phyloP scores from a whole-genome alignment of 2,113 vertebrate species.

The Anser brachyrhynchus region DNA sequence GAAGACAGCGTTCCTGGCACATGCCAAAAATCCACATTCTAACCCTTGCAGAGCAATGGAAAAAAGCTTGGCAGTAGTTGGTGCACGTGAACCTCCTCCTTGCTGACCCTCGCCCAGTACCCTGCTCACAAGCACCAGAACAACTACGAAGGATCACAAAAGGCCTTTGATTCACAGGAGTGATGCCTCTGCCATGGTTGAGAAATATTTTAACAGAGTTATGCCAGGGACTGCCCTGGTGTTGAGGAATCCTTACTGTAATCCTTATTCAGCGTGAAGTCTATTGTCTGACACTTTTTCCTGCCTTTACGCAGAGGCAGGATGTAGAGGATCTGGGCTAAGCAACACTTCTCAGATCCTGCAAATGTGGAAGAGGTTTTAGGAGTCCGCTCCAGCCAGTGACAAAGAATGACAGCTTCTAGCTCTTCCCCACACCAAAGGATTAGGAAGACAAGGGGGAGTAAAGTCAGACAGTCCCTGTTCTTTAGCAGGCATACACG shows the following conservation, averaged over 20 bases:
- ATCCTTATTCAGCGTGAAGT: neutral
- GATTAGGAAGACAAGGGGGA: neutral
- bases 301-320: neutral
- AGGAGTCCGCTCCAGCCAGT: neutral
- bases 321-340: neutral
- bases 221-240: neutral
- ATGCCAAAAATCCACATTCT: neutral
- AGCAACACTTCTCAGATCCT: neutral
- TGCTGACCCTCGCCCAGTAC: neutral
- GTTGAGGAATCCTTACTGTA: neutral
- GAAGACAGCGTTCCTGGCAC: neutral
- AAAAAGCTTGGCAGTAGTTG: neutral
- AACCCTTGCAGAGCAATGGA: neutral
- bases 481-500: neutral
- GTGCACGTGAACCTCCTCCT: neutral
- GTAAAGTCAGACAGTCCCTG: neutral
- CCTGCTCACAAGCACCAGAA: neutral
- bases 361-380: neutral
- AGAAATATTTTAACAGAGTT: neutral
- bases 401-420: neutral
- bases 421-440: neutral
- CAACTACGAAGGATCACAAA: neutral
- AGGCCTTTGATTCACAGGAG: neutral
- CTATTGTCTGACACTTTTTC: neutral
- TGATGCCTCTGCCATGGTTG: neutral